These are phyloP conservation scores for Homarus gammarus DNA, from an alignment of 2,888 invertebrate genomes.

Conservation along the genomic window DNA sequence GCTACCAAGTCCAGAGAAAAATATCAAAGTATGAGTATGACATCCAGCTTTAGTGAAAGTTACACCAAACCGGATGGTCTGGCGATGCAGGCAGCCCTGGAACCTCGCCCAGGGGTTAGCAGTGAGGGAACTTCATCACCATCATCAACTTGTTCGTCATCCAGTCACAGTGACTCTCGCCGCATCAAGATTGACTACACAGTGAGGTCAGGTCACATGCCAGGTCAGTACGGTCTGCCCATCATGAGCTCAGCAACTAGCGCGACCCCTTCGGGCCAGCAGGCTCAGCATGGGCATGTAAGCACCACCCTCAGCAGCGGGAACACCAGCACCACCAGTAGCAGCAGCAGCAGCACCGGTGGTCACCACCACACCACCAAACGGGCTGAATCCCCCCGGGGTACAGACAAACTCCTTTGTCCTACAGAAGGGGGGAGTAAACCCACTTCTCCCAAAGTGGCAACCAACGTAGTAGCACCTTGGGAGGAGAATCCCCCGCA, in stretches of 20 bases:
- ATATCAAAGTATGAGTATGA: slow-evolving; percentile 22
- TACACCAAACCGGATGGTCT: slow-evolving; percentile 45
- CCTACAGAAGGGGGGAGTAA: slow-evolving; percentile 53
- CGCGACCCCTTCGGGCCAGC: slow-evolving; percentile 32
- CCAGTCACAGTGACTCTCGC: slow-evolving; percentile 64
- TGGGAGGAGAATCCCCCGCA: slow-evolving; percentile 75
- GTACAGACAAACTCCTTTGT: slow-evolving; percentile 35
- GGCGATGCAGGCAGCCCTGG: slow-evolving; percentile 16
- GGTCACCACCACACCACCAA: slow-evolving; percentile 20
- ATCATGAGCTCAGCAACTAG: slow-evolving; percentile 36
- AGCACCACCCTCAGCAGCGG: slow-evolving; percentile 52
- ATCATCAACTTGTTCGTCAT: slow-evolving; percentile 65
- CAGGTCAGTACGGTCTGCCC: slow-evolving; percentile 68
- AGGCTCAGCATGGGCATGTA: slow-evolving; percentile 48
- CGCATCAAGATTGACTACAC: slow-evolving; percentile 72
- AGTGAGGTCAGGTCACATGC: slow-evolving; percentile 74
- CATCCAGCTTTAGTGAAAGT: slow-evolving; percentile 35
- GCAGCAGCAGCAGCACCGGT: slow-evolving; percentile 55
- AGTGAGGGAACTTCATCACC: slow-evolving; percentile 66
- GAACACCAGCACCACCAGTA: slow-evolving; percentile 56
- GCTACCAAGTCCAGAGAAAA: slow-evolving; percentile 60
- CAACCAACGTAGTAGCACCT: slow-evolving; percentile 51
- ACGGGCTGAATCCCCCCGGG: slow-evolving; percentile 53
- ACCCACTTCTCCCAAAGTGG: slow-evolving; percentile 54
- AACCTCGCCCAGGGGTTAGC: slow-evolving; percentile 41